Evolutionary conservation across 2,888 invertebrate species (phyloP).

Genomic region (Ganaspis brasiliensis): DNA sequence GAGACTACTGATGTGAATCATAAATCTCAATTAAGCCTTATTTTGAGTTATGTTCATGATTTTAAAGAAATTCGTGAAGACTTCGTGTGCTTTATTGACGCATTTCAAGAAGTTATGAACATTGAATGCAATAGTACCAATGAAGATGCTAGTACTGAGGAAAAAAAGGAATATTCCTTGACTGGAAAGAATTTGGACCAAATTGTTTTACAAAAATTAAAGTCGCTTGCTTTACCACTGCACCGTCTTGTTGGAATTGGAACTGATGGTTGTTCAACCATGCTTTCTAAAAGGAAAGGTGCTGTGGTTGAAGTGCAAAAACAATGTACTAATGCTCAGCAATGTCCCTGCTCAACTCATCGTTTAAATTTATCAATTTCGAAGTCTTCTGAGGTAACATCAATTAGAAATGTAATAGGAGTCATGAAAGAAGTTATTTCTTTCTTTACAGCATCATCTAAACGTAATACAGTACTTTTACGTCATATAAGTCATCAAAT

Average conservation of each 20-base stretch:
- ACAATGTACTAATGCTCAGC: no score
- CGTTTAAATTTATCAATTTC: no score
- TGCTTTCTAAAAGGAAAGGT: conserved; percentile 40
- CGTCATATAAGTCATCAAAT: no score
- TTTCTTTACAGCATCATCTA: no score
- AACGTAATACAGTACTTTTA: no score
- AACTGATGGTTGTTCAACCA: conserved; percentile 46
- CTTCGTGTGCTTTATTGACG: conserved; percentile 40
- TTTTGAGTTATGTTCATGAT: conserved; percentile 45
- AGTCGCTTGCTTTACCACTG: no score
- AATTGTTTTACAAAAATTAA: conserved; percentile 34
- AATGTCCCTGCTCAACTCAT: no score
- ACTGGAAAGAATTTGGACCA: conserved; percentile 41
- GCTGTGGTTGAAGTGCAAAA: no score
- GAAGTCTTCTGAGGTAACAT: no score
- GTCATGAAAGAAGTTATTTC: no score
- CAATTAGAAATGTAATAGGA: no score
- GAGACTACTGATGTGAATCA: conserved; percentile 49
- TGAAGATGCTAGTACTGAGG: conserved; percentile 18
- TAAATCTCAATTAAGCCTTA: conserved; percentile 47
- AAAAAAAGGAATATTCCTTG: neutral
- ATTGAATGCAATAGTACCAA: neutral
- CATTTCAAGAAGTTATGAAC: conserved; percentile 21
- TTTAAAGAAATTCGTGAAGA: conserved; percentile 35
- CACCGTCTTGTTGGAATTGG: conserved; percentile 47